Conservation (phyloP, 2,113 vertebrate species). For the Falco punctatus region DNA sequence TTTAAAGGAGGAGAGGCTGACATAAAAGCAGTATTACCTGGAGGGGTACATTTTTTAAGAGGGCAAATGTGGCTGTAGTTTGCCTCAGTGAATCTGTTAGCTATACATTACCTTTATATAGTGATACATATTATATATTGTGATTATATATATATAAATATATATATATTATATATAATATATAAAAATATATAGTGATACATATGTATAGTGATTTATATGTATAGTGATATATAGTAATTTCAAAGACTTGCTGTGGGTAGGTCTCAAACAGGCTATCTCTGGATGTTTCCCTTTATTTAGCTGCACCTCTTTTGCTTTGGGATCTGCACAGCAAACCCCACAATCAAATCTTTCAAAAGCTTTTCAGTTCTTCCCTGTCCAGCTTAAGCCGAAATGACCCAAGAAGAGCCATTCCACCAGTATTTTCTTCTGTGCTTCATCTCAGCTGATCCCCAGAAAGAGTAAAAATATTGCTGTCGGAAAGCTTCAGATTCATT, state of each 20-base stretch:
- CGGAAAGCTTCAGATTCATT: not conserved
- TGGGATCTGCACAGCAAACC: not conserved
- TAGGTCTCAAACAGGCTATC: not conserved
- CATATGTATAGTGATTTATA: too few species aligned
- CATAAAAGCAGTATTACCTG: not conserved
- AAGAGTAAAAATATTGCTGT: not conserved
- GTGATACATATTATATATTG: too few species aligned
- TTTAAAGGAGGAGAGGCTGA: not conserved
- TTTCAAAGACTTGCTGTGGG: not conserved
- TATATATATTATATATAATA: too few species aligned
- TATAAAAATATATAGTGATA: too few species aligned
- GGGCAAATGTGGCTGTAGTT: not conserved
- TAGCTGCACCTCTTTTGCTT: not conserved
- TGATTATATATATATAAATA: too few species aligned
- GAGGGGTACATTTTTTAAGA: not conserved
- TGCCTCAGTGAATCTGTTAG: not conserved
- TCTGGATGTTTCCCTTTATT: not conserved
- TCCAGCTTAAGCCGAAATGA: not conserved
- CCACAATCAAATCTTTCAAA: not conserved
- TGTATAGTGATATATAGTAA: too few species aligned
- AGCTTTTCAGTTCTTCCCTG: not conserved
- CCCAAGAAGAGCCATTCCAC: not conserved
- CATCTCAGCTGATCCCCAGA: not conserved
- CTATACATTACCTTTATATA: too few species aligned
- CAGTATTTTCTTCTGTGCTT: not conserved